Evolutionary conservation across 2,797 vertebrate genomes (phyloP), one percentile per base, ranked within the genome.

Genomic region (Esox masquinongy): DNA sequence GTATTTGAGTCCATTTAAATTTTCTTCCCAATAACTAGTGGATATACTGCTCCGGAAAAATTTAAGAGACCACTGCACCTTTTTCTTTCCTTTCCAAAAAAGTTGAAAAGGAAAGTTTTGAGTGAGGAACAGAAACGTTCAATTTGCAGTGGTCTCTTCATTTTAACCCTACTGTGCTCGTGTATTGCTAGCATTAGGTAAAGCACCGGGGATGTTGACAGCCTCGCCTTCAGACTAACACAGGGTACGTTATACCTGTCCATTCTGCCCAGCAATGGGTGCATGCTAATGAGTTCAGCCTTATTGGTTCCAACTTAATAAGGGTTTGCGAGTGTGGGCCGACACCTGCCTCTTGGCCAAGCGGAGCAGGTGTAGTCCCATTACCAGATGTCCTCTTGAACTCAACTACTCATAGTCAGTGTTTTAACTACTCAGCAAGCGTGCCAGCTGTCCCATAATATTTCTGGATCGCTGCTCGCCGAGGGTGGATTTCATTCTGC

Each of bases 311-410:
- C 74, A 83, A 86, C 85, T 84, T 78, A 84, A 79, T 73, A 81
- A 86, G 82, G 74, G 31, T 39, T 53, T 43, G 74, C 56, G 64
- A 36, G 69, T 63, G 74, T n/a, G 36, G 12, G 68, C 0, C 53
- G 68, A 80, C 90, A 91, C 84, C 89, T 92, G 88, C 79, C 71
- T 75, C 24, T 75, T 79, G 70, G 86, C 84, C 83, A 75, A 83
- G 77, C 72, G 73, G 80, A 87, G 78, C 83, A 81, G 86, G 82
- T 89, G 87, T 81, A 84, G 86, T 81, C 83, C 85, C 82, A 87
- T 85, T 85, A 86, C 81, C 88, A 85, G 86, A 84, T 90, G 86
- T 88, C 88, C 82, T 83, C 77, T 31, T 39, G 51, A 72, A 72
- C 53, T 68, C 53, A 29, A 26, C 47, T 66, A 43, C 73, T 74